These are phyloP conservation scores for Mungos mungo DNA, from an alignment of 2,113 vertebrate genomes.

Conservation along the genomic window DNA sequence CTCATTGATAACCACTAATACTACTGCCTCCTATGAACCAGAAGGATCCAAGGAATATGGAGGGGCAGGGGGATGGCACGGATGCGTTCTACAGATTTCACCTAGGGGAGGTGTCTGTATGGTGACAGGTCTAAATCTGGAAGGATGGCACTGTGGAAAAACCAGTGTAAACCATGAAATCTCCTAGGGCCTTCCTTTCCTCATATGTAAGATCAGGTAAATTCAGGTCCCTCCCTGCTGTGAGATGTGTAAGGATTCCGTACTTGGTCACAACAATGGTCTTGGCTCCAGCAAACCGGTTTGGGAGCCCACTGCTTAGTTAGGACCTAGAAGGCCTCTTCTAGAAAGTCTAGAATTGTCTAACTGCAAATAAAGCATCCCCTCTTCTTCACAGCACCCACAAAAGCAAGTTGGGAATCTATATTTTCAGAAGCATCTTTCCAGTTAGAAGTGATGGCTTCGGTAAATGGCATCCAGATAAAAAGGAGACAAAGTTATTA, in stretches of 20 bases:
- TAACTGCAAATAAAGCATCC: not conserved
- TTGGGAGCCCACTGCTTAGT: not conserved
- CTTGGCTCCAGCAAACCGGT: not conserved
- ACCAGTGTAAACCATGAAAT: not conserved
- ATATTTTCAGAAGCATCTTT: not conserved
- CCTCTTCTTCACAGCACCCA: not conserved
- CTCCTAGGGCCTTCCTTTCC: not conserved
- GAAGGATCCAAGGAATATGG: not conserved
- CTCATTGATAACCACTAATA: not conserved
- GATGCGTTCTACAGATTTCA: not conserved
- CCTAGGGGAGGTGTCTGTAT: not conserved
- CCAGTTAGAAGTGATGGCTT: not conserved
- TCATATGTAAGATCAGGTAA: not conserved
- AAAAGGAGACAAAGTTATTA: not conserved
- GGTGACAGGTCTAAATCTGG: not conserved
- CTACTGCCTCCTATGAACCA: not conserved
- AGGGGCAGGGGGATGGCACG: not conserved
- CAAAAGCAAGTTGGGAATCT: not conserved
- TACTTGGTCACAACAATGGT: not conserved
- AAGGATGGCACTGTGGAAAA: not conserved
- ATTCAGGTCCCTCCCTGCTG: not conserved
- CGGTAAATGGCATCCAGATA: conserved; percentile 7
- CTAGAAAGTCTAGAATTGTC: not conserved
- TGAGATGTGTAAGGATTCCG: not conserved
- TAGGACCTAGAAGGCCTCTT: not conserved